A percentile compares a stretch with the other conserved stretches of the same genome.
Evolutionary conservation across 2,888 invertebrate species (phyloP).

Genomic region (Apodemia zela): DNA sequence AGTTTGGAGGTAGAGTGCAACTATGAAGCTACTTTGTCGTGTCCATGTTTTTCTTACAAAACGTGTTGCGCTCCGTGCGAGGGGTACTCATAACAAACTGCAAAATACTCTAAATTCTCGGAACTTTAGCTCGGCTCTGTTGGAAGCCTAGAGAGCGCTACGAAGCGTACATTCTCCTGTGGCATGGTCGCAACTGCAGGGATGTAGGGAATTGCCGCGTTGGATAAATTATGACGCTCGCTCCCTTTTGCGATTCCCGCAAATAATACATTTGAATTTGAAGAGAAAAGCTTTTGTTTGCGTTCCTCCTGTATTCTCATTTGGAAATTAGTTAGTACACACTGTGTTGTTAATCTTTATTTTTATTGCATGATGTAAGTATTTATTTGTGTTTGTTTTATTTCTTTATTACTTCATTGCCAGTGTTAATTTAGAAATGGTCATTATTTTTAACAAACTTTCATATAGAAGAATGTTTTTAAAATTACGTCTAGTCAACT

Average conservation of each 20-base stretch:
- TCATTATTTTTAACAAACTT: too few relatives aligned
- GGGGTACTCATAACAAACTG: slow-evolving; percentile 66
- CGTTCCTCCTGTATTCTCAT: slow-evolving; percentile 50
- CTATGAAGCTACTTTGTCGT: slow-evolving; percentile 37
- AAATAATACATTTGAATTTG: slow-evolving; percentile 71
- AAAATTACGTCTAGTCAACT: too few relatives aligned
- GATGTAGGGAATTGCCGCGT: slow-evolving; percentile 70
- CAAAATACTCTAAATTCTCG: slow-evolving; percentile 71
- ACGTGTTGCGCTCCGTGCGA: slow-evolving; percentile 44
- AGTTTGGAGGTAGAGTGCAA: slow-evolving; percentile 26
- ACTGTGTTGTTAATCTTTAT: slow-evolving; percentile 20
- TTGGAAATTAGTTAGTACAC: slow-evolving; percentile 39
- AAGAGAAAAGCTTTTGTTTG: slow-evolving; percentile 51
- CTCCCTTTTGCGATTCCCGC: slow-evolving; percentile 66
- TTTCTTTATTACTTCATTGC: background rate
- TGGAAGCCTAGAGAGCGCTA: slow-evolving; percentile 69
- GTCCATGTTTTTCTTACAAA: slow-evolving; percentile 57
- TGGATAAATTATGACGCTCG: slow-evolving; percentile 69
- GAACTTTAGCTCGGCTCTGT: slow-evolving; percentile 60
- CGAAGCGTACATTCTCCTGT: slow-evolving; percentile 67
- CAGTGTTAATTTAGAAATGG: background rate
- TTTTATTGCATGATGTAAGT: slow-evolving; percentile 16
- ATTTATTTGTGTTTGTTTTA: background rate
- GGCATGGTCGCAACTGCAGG: slow-evolving; percentile 56
- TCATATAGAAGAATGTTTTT: too few relatives aligned